Base-by-base conservation (phyloP, 2,888 invertebrate species). In the Cabera pusaria region DNA sequence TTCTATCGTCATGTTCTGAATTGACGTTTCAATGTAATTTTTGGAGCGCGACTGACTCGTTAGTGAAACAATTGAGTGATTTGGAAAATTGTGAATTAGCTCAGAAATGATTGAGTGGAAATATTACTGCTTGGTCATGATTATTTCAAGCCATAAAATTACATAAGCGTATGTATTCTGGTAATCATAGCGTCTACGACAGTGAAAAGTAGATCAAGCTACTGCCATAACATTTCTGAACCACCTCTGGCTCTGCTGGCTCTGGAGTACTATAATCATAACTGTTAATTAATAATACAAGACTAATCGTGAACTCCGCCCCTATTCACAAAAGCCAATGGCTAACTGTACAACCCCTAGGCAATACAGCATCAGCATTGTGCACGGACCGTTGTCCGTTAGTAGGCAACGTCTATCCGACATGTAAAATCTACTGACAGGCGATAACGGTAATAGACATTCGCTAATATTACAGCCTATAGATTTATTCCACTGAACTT, bases 381-480 rank as follows among this genome's bases (percentile, higher is more conserved):
- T 66, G 54, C 57, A 58, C 55, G 57, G 35, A 64, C 84, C 81
- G 84, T 82, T 82, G 80, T 38, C 45, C n/a, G n/a, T n/a, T n/a
- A 28, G 52, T 54, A 61, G 58, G 63, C 66, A 59, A 56, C 65
- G 73, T 76, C 72, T 67, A 77, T 83, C 81, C 75, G 81, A 78
- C n/a, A n/a, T 78, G 78, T 64, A 64, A 73, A 72, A 64, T 66
- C 63, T 61, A 73, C 75, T 75, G 79, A 79, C 80, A 78, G 76
- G 61, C 58, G 62, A 63, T 85, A 86, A 83, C 85, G 85, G 84
- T 73, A 74, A 64, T 56, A 59, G 65, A 68, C 73, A 64, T 66
- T 64, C 68, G 64, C 23, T 34, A 25, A 17, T 20, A 21, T 16
- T 7, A 22, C 3, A 38, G 33, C 37, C 51, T 45, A 56, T n/a